Percentiles rank a stretch among this genome's conserved stretches.
Conservation (phyloP, 2,113 vertebrate genomes). For the Fukomys damarensis region DNA sequence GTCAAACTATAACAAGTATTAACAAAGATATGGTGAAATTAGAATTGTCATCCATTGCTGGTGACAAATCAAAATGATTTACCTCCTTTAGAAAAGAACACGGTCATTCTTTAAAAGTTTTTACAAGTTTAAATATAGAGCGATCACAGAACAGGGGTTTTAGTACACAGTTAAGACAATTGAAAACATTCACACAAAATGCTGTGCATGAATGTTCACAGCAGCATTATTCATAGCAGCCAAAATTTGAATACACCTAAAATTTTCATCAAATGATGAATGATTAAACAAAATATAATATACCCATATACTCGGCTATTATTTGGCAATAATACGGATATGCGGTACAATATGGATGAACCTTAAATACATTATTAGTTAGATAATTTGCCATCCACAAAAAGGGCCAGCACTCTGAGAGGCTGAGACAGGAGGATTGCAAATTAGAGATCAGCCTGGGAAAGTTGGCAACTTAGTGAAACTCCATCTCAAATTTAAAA, state of each 20-base stretch:
- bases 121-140: neutral
- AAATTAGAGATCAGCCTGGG: neutral
- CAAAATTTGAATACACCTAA: neutral
- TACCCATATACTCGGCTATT: neutral
- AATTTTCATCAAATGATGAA: neutral
- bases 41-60: neutral
- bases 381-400: neutral
- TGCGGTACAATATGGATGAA: neutral
- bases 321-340: neutral
- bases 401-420: neutral
- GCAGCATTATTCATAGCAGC: neutral
- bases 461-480: neutral
- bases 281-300: neutral
- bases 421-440: neutral
- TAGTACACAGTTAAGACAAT: neutral
- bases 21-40: neutral
- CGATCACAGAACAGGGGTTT: neutral
- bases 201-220: neutral
- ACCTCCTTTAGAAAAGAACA: conserved; percentile 20
- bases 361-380: conserved; percentile 5
- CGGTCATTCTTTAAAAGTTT: neutral
- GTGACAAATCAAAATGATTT: neutral
- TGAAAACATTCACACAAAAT: conserved; percentile 16
- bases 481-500: neutral
- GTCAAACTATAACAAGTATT: conserved; percentile 10